Percentiles rank a stretch among this genome's conserved stretches.
These are phyloP conservation scores for Zosterops japonicus DNA, from an alignment of 2,113 vertebrate genomes.

Conservation along the genomic window DNA sequence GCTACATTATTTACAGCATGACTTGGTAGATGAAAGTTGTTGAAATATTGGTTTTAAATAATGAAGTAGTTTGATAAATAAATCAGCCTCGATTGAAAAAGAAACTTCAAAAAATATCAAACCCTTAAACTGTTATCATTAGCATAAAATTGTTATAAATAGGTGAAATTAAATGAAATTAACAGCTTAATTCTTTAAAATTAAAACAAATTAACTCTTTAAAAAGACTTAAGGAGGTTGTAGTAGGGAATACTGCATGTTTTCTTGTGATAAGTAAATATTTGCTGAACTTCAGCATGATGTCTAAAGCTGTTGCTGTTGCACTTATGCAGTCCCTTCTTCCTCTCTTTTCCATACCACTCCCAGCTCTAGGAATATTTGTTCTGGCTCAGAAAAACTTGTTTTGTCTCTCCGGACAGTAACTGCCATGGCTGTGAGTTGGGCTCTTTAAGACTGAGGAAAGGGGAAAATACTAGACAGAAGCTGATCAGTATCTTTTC, in stretches of 20 bases:
- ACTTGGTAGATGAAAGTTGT: background rate
- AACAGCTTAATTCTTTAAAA: background rate
- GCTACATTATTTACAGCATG: background rate
- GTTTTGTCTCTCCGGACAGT: background rate
- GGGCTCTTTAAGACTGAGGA: background rate
- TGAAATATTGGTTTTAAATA: background rate
- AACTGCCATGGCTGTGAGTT: background rate
- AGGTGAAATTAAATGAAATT: background rate
- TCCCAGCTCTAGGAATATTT: background rate
- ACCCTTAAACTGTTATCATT: background rate
- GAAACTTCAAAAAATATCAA: background rate
- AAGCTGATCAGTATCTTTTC: background rate
- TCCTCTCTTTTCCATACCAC: background rate
- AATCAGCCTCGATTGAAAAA: background rate
- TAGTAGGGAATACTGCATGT: background rate
- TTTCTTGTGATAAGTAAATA: background rate
- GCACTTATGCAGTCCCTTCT: accelerated
- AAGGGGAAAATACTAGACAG: background rate
- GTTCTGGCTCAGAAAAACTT: background rate
- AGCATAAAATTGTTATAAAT: background rate
- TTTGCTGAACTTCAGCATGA: background rate
- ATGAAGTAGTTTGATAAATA: background rate
- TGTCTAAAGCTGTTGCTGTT: background rate
- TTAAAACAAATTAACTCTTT: background rate
- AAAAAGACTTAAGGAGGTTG: background rate